Percentiles rank a stretch among this genome's conserved stretches.
These are phyloP conservation scores for Psephotus haematonotus DNA, from an alignment of 2,113 vertebrate species.

Conservation along the genomic window DNA sequence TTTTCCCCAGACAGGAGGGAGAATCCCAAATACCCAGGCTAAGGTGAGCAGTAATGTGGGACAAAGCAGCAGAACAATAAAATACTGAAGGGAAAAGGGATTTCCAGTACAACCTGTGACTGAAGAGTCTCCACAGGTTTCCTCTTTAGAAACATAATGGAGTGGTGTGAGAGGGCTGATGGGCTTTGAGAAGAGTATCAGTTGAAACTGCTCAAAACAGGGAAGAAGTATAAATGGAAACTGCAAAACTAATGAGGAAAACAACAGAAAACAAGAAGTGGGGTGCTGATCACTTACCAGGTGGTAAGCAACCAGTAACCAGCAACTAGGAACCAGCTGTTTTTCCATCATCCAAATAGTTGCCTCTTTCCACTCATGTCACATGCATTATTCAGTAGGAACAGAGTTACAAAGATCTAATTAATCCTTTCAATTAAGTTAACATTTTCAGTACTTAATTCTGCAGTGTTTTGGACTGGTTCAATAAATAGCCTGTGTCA, in stretches of 20 bases:
- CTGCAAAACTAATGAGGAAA: neutral
- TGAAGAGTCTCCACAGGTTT: neutral
- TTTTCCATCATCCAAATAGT: neutral
- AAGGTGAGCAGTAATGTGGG: neutral
- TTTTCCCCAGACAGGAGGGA: neutral
- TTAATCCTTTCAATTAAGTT: constrained; percentile 46
- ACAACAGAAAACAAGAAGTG: neutral
- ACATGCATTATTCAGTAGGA: neutral
- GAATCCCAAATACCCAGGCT: neutral
- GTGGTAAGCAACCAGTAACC: neutral
- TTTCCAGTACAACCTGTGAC: neutral
- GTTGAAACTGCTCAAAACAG: neutral
- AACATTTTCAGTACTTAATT: neutral
- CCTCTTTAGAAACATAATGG: neutral
- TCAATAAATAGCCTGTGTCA: constrained; percentile 22
- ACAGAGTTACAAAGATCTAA: neutral
- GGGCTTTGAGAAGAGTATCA: neutral
- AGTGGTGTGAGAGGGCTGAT: neutral
- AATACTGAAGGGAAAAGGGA: neutral
- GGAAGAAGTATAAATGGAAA: neutral
- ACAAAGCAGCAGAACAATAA: neutral
- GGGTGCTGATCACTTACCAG: neutral
- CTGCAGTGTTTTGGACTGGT: constrained; percentile 1
- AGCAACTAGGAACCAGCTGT: neutral
- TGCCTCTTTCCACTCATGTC: neutral